Evolutionary conservation across 2,113 vertebrate genomes (phyloP), one percentile per base, ranked within the genome.

Genomic region (Syngnathus scovelli): DNA sequence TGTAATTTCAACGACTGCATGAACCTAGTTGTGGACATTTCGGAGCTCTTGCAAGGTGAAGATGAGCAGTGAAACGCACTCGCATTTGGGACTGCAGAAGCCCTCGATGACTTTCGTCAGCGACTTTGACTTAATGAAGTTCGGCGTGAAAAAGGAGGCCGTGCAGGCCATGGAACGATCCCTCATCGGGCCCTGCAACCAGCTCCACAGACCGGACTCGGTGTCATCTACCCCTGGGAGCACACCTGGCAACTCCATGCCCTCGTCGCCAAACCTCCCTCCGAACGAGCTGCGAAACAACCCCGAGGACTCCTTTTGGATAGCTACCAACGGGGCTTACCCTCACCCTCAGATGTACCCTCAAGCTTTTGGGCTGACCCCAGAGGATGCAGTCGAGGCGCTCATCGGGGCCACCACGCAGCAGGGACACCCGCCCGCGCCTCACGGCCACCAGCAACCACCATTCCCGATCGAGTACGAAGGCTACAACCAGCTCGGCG

Each of bases 241-340:
- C 92, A 98, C 96, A 77, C 96, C 96, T 62, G 95, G 95, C 91
- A 98, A 95, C 92, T 98, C 96, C 19, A 94, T 97, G 71, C 96
- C 96, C 71, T 94, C 96, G 11, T 98, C 96, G 44, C 96, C 96
- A 66, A 94, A 96, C 91, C 94, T 98, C 90, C 93, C 94, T 72
- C 93, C 93, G 19, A 91, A 89, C 81, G 96, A 96, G 80, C 95
- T 93, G 88, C 94, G 95, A 88, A 92, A 90, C 75, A 93, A 94
- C 89, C 87, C 95, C 84, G 95, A 94, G 84, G 92, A 96, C 80
- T 93, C 94, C 85, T 98, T 95, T 93, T 98, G 96, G 96, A 93
- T 95, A 89, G 62, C 96, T 89, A 90, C 92, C 84, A 94, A 91
- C 90, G 94, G 92, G 80, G 93, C 92, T 76, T 98, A 98, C 89